Evolutionary conservation across 1,140 invertebrate species (phyloP).

Genomic region (Proctacanthus coquilletti): DNA sequence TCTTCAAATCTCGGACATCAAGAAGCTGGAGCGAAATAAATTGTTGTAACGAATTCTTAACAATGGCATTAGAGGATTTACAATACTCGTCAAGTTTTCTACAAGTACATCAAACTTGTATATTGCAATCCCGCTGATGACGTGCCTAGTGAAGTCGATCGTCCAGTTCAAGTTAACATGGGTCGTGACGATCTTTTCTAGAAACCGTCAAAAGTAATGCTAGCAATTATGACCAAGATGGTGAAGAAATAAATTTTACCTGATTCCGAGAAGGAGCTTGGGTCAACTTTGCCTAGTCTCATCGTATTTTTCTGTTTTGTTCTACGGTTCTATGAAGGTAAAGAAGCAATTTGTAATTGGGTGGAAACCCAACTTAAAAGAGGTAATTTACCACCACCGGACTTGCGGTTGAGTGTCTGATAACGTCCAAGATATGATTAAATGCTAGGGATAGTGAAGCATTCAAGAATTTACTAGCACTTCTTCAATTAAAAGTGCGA

Average conservation of each 20-base stretch:
- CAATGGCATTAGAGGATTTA: conserved; percentile 23
- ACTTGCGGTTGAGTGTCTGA: no score
- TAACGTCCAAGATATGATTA: no score
- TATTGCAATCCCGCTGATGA: conserved; percentile 36
- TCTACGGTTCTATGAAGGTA: no score
- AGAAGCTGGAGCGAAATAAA: conserved; percentile 42
- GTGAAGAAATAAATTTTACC: conserved; percentile 27
- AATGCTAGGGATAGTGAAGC: no score
- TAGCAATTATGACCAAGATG: conserved; percentile 6
- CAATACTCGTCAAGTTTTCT: conserved; percentile 34
- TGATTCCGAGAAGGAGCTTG: conserved; percentile 45
- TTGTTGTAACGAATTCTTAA: not conserved
- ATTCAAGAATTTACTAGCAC: no score
- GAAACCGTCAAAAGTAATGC: conserved; percentile 6
- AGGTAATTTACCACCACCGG: no score
- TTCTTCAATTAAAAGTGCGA: no score
- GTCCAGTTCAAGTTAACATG: conserved; percentile 41
- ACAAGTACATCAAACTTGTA: conserved; percentile 38
- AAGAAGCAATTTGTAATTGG: no score
- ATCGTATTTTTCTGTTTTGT: no score
- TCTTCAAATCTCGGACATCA: conserved; percentile 52
- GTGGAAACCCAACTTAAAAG: no score
- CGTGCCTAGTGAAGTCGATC: conserved; percentile 44
- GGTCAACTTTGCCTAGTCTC: conserved; percentile 29
- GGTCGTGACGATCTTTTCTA: conserved; percentile 37